Percentiles rank a stretch among this genome's conserved stretches.
Conservation (phyloP, 1,140 invertebrate genomes). For the Zaprionus kolodkinae region DNA sequence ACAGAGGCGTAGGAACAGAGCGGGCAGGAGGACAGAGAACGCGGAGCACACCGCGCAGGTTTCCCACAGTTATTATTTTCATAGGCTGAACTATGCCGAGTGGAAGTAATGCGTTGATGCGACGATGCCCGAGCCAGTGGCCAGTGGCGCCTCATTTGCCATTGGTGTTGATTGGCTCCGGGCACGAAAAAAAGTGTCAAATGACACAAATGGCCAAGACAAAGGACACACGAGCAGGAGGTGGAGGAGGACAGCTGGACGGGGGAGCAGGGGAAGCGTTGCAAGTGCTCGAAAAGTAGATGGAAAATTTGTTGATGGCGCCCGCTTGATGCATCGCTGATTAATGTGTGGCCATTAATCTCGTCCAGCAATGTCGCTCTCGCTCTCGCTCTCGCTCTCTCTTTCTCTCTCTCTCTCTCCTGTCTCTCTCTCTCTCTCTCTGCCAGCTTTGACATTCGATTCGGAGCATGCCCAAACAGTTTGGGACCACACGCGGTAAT, state of each 20-base stretch:
- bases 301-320: constrained; percentile 58
- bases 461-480: constrained; percentile 9
- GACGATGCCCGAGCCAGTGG: constrained; percentile 16
- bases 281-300: constrained; percentile 48
- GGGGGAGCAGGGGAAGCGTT: constrained; percentile 39
- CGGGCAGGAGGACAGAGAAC: too few relatives aligned
- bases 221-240: constrained; percentile 6
- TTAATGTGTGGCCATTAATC: constrained; percentile 75
- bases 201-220: constrained; percentile 51
- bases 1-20: background rate
- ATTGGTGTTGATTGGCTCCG: constrained; percentile 73
- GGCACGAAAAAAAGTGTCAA: constrained; percentile 76
- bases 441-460: constrained; percentile 12
- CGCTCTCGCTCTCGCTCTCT: too few relatives aligned
- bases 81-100: constrained; percentile 74
- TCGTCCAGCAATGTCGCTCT: constrained; percentile 48
- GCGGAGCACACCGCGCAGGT: constrained; percentile 17
- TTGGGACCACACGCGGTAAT: constrained; percentile 48
- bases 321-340: constrained; percentile 46
- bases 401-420: too few relatives aligned
- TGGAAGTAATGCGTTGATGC: constrained; percentile 75
- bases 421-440: too few relatives aligned
- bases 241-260: background rate
- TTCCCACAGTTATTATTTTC: constrained; percentile 84
- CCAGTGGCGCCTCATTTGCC: constrained; percentile 66